Base-by-base conservation (phyloP, 2,113 vertebrate species). In the Felis chaus region DNA sequence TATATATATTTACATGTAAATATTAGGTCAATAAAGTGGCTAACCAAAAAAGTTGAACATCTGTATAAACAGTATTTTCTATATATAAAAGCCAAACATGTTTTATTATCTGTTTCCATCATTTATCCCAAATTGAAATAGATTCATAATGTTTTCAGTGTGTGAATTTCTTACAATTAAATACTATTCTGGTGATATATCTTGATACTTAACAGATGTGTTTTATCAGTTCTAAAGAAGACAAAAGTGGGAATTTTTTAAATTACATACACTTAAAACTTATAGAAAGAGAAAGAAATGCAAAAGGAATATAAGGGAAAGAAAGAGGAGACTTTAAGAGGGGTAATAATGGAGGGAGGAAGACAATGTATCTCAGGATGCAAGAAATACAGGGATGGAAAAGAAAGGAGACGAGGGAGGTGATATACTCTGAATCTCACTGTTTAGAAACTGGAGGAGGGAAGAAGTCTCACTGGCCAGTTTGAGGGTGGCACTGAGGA, bases 121-220 rank as follows among this genome's bases (percentile, higher is more conserved):
- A 33, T 79, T 91, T 87, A 79, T 93, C 27, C 27, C 76, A 71
- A 76, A 85, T 36, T 92, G 25, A 97, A 95, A 83, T 91, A 80
- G 7, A 83, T 82, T n/a, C 68, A 71, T 81, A n/a, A 53, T 87
- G 31, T 78, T 74, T 87, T 61, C 39, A 81, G 15, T 89, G 21
- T 81, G 12, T 65, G 16, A 36, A 68, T 36, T 73, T 94, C n/a
- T 84, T 85, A 74, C 61, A 74, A 89, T 65, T 63, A 53, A 76
- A 53, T 78, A 69, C 50, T 85, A 89, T 87, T 82, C 85, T 78
- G 48, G 31, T 19, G 45, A 5, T 45, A 0, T 61, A 41, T 57
- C 36, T 93, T 73, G 31, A 89, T 15, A 53, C 19, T 61, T 69
- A 69, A 78, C 36, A 82, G 48, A 78, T 76, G 29, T 78, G n/a